Evolutionary conservation across 2,113 vertebrate species (phyloP).

Genomic region (Alosa alosa): DNA sequence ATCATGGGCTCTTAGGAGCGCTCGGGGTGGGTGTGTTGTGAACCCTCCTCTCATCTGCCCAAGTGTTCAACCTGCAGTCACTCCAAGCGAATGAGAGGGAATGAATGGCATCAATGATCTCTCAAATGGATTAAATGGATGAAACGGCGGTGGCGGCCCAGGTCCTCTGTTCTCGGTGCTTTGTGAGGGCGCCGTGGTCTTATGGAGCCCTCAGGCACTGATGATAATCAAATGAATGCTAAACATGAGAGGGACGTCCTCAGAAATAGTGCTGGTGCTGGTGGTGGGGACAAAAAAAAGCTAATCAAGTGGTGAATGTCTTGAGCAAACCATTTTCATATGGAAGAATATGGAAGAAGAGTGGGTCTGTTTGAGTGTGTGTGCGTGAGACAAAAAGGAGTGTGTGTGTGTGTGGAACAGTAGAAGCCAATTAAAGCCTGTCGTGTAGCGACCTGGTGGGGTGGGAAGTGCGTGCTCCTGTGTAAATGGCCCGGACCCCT

Average conservation of each 20-base stretch:
- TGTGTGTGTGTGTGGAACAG: slow-evolving; percentile 47
- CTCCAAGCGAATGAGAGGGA: neutral
- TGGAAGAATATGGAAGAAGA: slow-evolving; percentile 60
- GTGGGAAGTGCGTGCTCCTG: slow-evolving; percentile 57
- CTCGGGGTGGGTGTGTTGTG: neutral
- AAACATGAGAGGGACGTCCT: slow-evolving; percentile 62
- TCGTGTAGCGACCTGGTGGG: slow-evolving; percentile 61
- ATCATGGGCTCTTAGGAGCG: neutral
- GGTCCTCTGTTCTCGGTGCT: slow-evolving; percentile 53
- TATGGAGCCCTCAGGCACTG: slow-evolving; percentile 52
- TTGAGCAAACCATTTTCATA: slow-evolving; percentile 74
- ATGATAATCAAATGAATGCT: slow-evolving; percentile 63
- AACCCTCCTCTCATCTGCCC: neutral
- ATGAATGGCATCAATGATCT: slow-evolving; percentile 4
- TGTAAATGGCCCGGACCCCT: slow-evolving; percentile 65
- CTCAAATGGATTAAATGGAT: slow-evolving; percentile 33
- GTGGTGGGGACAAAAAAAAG: slow-evolving; percentile 57
- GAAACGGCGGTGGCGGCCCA: slow-evolving; percentile 37
- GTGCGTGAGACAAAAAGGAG: no score
- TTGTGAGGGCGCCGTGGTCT: slow-evolving; percentile 58
- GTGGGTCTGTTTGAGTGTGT: neutral
- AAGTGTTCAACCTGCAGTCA: neutral
- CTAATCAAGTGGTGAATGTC: slow-evolving; percentile 76
- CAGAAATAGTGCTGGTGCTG: slow-evolving; percentile 17
- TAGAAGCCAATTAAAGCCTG: slow-evolving; percentile 79